Conservation (phyloP, 2,113 vertebrate species). For the Clupea harengus region DNA sequence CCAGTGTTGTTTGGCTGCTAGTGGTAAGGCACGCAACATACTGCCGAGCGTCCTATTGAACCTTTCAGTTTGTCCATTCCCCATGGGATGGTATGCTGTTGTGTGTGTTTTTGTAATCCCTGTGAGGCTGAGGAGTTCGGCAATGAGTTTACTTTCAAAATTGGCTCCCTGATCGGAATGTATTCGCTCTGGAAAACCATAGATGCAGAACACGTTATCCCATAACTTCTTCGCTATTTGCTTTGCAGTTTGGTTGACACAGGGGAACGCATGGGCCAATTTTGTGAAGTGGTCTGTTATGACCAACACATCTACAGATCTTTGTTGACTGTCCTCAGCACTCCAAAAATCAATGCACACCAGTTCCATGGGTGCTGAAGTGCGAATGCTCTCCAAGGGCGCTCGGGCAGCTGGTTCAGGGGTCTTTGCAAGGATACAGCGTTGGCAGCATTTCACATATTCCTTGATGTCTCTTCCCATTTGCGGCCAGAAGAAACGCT, state of each 20-base stretch:
- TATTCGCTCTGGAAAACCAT: constrained; percentile 14
- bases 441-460: constrained; percentile 24
- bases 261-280: constrained; percentile 19
- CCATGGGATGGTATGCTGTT: constrained; percentile 37
- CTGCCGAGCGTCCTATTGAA: too few species aligned
- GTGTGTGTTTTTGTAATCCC: constrained; percentile 25
- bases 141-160: constrained; percentile 30
- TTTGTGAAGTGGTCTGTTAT: constrained; percentile 40
- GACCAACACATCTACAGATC: constrained; percentile 25
- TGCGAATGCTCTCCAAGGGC: constrained; percentile 29
- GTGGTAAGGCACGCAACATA: too few species aligned
- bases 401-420: constrained; percentile 33
- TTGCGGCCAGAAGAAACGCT: constrained; percentile 27
- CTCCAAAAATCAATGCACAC: constrained; percentile 34
- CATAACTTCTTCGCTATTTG: constrained; percentile 30
- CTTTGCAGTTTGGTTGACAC: constrained; percentile 27
- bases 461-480: constrained; percentile 28
- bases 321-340: constrained; percentile 24
- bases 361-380: constrained; percentile 21
- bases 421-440: constrained; percentile 26
- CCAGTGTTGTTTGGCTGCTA: too few species aligned
- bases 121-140: constrained; percentile 16
- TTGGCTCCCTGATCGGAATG: constrained; percentile 34
- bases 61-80: not conserved
- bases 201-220: constrained; percentile 33